Base-by-base conservation (phyloP, 2,888 invertebrate genomes). In the Cryptocheilus praepositus region DNA sequence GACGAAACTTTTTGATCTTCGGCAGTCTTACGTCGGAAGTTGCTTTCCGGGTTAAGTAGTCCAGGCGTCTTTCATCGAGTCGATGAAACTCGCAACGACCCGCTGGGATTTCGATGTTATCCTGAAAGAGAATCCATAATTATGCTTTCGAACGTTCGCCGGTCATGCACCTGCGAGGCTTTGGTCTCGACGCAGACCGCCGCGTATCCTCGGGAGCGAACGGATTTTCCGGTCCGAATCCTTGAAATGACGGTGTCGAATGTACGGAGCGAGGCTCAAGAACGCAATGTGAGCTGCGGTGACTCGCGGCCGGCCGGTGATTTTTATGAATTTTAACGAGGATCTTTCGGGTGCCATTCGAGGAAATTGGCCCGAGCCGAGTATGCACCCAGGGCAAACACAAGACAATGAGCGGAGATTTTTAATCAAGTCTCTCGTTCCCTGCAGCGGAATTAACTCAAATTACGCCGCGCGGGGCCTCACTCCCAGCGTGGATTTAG, bases 381-480 rank as follows among this genome's bases (percentile, higher is more conserved):
- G 76, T 75, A 81, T 83, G 85, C 83, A 83, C 83, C 84, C 77
- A 79, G 80, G 79, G 86, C 85, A 86, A 87, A 87, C 85, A 84
- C 79, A 83, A 85, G 86, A 87, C 86, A 87, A 87, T 86, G 86
- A 84, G 81, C 68, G 77, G 77, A 83, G 86, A 82, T 86, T 86
- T 87, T 86, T 87, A 87, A 87, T 87, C 86, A 83, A 83, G 84
- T 83, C 85, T 80, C 81, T 72, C 75, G 85, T 72, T 83, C 83
- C 81, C 85, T 83, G 86, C 85, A 86, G 85, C 86, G 81, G 83
- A 86, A 87, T 86, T 85, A 87, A 87, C 86, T 87, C 80, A 84
- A 88, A 88, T 88, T 86, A 83, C 79, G 72, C 82, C 85, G 83
- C 85, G 79, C 83, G 83, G 83, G 83, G 82, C 79, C 74, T 76